These are phyloP conservation scores for Botrylloides violaceus DNA, from an alignment of 23 tunicate species.

Conservation along the genomic window DNA sequence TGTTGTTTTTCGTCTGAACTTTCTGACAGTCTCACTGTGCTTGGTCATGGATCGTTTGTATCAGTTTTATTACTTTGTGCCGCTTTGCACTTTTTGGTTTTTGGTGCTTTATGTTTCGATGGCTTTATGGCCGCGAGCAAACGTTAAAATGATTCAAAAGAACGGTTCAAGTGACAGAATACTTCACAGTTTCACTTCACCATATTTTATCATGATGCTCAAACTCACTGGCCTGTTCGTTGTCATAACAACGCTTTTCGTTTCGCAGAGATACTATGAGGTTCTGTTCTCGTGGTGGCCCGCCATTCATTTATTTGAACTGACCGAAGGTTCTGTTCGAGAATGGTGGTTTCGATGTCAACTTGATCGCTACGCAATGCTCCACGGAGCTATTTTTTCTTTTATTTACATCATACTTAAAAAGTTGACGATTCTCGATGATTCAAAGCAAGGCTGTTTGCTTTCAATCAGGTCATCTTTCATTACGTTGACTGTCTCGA, in stretches of 20 bases:
- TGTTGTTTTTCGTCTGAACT: constrained; percentile 66
- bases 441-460: constrained; percentile 84
- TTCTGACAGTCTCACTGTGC: constrained; percentile 66
- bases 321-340: constrained; percentile 49
- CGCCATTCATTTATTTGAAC: constrained; percentile 48
- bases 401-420: constrained; percentile 49
- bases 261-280: constrained; percentile 45
- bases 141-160: constrained; percentile 8
- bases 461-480: constrained; percentile 47
- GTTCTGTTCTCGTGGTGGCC: constrained; percentile 87
- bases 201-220: constrained; percentile 23
- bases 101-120: constrained; percentile 53
- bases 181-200: constrained; percentile 16
- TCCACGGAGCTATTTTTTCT: constrained; percentile 64
- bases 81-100: constrained; percentile 78
- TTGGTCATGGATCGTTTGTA: constrained; percentile 71
- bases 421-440: constrained; percentile 63
- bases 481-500: constrained; percentile 37
- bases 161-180: background rate
- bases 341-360: constrained; percentile 83
- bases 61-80: constrained; percentile 85
- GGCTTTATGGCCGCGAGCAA: constrained; percentile 67
- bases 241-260: constrained; percentile 25
- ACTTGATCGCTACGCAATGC: constrained; percentile 65
- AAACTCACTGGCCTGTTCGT: constrained; percentile 28